These are phyloP conservation scores for Copsychus sechellarum DNA, from an alignment of 2,113 vertebrate species.

Conservation along the genomic window DNA sequence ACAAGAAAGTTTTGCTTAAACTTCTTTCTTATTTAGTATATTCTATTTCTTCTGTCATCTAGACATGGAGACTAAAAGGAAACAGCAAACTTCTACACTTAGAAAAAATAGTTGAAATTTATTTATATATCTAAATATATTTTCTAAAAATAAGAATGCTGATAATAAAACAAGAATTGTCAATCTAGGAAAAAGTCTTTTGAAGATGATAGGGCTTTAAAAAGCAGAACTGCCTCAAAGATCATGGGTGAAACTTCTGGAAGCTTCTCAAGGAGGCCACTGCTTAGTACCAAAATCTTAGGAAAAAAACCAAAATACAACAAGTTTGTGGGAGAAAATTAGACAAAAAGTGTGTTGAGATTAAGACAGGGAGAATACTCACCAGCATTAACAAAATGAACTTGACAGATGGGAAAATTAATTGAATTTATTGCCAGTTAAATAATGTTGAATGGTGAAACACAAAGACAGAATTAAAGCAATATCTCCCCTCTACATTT, in stretches of 20 bases:
- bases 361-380: not conserved
- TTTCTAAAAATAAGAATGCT: not conserved
- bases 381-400: not conserved
- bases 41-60: not conserved
- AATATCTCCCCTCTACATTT: not conserved
- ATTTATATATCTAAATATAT: too few relatives aligned
- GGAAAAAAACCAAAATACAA: not conserved
- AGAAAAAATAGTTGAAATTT: not conserved
- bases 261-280: not conserved
- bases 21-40: not conserved
- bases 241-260: not conserved
- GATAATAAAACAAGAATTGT: not conserved
- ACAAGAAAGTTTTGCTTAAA: not conserved
- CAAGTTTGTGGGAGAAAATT: not conserved
- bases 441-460: not conserved
- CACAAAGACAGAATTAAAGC: not conserved
- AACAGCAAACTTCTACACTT: not conserved
- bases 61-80: not conserved
- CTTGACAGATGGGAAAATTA: not conserved
- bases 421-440: not conserved
- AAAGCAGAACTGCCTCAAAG: not conserved
- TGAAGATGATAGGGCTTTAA: not conserved
- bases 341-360: not conserved
- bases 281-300: not conserved
- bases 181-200: not conserved